Base-by-base conservation (phyloP, 2,113 vertebrate species). In the Scalopus aquaticus region DNA sequence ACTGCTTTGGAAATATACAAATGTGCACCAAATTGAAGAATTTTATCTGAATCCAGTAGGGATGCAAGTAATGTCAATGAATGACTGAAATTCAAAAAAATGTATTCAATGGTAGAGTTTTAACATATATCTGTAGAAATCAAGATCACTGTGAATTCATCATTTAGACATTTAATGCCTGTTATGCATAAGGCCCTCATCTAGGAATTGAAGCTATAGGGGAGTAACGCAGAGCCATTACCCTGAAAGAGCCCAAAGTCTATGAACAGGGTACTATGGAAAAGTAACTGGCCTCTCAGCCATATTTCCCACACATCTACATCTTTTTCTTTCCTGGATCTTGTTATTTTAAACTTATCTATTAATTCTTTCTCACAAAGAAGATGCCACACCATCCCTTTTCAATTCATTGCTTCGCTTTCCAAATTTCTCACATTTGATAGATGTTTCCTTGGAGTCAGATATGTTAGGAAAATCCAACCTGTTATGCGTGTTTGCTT, bases 281-380 rank as follows among this genome's bases (percentile, higher is more conserved):
- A 35, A 30, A 30, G 20, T 70, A 22, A 22, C 32, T 77, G 37
- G 2, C 20, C 17, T 87, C 74, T 92, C 67, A 30, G 42, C 1
- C 9, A 2, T 81, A 20, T 85, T 91, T 83, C 26, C 17, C 35
- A 49, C 19, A 72, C 12, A 89, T 7, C 11, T 78, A 22, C 17
- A 51, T 62, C 37, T 22, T 9, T 62, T 46, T 76, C 17, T 24
- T 26, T 5, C 28, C 32, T 24, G 10, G n/a, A 32, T 70, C 20
- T 6, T 95, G 30, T 72, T 73, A 85, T 67, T 95, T 93, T 64
- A 46, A 73, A 69, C 15, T 92, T 81, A 62, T 62, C 42, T 90
- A 44, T 44, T 74, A 65, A 49, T 49, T 51, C 2, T 51, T 54
- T 80, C 74, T 92, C 58, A 56, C n/a, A 39, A 89, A 78, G 28